Evolutionary conservation across 2,113 vertebrate genomes (phyloP), one percentile per base, ranked within the genome.

Genomic region (Eulacestoma nigropectus): DNA sequence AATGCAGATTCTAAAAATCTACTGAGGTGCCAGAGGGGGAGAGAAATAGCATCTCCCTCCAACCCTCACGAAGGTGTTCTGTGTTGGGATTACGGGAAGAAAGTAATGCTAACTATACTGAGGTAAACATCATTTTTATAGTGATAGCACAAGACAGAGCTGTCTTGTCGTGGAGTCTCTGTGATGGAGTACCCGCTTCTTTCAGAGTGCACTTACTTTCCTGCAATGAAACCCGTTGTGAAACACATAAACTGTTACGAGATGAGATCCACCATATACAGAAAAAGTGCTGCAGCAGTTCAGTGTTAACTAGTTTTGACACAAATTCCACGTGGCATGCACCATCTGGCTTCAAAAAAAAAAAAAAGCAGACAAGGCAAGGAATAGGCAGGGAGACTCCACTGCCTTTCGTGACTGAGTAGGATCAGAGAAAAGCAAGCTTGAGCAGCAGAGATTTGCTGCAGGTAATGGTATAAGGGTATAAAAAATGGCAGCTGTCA

Each of bases 401-500:
- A 49, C 39, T 6, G 32, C 84, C 70, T 97, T 92, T 77, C 53
- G 16, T 95, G 96, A 96, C 93, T 83, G 90, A 92, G 39, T n/a
- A 32, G 17, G 73, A 97, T 95, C 92, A 96, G 87, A 95, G 85
- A 72, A 84, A 95, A 95, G 90, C 88, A 96, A 96, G 94, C 95
- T 96, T 1, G 13, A 95, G 96, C 81, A 95, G 90, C 1, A 8
- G 73, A 93, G 93, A 96, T 94, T 97, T 97, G 96, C 96, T 97
- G 94, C 95, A 97, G 96, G 97, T 97, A 95, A 93, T 87, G 65
- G 85, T 79, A 92, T 92, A 65, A 79, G 68, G 81, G 89, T 77
- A 92, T 93, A 95, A 96, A 96, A 93, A 95, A 88, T 44, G 64
- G 84, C 90, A 96, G 90, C 94, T 96, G 96, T 92, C 96, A 95